Percentiles rank a stretch among this genome's conserved stretches.
These are phyloP conservation scores for Solea senegalensis DNA, from an alignment of 2,113 vertebrate species.

Conservation along the genomic window DNA sequence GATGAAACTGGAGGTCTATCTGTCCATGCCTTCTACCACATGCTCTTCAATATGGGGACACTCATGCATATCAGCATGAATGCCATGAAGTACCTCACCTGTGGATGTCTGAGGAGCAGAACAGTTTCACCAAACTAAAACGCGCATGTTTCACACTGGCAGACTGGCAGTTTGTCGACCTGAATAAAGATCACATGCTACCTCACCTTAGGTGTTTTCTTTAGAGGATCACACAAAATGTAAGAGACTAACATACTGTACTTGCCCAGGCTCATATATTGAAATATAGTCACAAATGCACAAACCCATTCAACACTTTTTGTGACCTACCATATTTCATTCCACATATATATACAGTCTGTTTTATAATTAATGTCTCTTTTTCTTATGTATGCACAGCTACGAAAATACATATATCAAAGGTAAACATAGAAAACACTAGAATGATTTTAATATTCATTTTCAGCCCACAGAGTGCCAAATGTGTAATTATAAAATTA, in stretches of 20 bases:
- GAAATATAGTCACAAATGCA: background rate
- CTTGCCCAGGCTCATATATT: background rate
- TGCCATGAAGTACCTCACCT: constrained; percentile 84
- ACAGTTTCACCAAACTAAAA: constrained; percentile 66
- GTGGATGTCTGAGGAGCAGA: constrained; percentile 80
- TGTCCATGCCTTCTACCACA: constrained; percentile 87
- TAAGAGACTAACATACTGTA: background rate
- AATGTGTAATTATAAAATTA: no score
- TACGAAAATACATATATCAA: no score
- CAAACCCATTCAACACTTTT: no score
- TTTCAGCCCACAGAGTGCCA: no score
- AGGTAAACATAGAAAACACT: no score
- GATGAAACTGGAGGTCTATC: constrained; percentile 87
- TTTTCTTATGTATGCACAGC: no score
- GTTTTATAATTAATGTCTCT: no score
- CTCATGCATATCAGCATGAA: constrained; percentile 84
- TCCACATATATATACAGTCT: no score
- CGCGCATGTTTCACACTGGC: background rate
- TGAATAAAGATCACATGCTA: background rate
- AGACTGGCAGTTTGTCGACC: background rate
- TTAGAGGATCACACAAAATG: background rate
- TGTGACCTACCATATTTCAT: no score
- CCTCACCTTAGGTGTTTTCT: background rate
- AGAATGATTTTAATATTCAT: no score
- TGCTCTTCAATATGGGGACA: constrained; percentile 87